Evolutionary conservation across 2,797 vertebrate species (phyloP).

Genomic region (Scleropages formosus): DNA sequence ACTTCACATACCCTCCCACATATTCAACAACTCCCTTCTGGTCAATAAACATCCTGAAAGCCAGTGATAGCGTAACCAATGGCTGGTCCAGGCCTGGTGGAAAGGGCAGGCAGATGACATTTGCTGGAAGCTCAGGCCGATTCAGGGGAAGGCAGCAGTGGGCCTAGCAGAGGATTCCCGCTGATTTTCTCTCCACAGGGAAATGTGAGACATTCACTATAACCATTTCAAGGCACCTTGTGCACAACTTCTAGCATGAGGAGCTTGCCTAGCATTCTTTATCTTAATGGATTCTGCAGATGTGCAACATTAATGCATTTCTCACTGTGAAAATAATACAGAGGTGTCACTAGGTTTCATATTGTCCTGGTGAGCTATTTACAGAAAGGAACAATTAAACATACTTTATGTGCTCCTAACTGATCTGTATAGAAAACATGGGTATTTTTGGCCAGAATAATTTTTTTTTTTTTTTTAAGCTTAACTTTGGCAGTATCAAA

Average conservation of each 20-base stretch:
- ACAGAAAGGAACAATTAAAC: too few species aligned
- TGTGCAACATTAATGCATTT: not conserved
- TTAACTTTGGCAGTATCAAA: too few species aligned
- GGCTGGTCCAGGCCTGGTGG: not conserved
- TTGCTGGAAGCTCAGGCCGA: not conserved
- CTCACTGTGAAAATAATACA: not conserved
- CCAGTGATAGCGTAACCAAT: not conserved
- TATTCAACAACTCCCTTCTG: not conserved
- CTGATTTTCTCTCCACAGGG: slow-evolving; percentile 26
- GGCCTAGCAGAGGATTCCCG: not conserved
- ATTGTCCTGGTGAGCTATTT: not conserved
- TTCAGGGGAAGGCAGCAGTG: not conserved
- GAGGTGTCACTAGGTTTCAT: not conserved
- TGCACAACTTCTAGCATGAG: not conserved
- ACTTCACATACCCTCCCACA: not conserved
- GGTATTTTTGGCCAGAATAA: too few species aligned
- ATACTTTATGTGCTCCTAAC: too few species aligned
- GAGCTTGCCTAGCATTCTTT: not conserved
- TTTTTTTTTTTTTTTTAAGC: too few species aligned
- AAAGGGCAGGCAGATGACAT: slow-evolving; percentile 24
- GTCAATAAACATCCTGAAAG: slow-evolving; percentile 19
- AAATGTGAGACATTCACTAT: slow-evolving; percentile 31
- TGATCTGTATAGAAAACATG: too few species aligned
- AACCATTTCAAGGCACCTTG: slow-evolving; percentile 4
- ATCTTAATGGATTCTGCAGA: not conserved